Conservation (phyloP, 2,113 vertebrate genomes). For the Coptodon bakossiorum region DNA sequence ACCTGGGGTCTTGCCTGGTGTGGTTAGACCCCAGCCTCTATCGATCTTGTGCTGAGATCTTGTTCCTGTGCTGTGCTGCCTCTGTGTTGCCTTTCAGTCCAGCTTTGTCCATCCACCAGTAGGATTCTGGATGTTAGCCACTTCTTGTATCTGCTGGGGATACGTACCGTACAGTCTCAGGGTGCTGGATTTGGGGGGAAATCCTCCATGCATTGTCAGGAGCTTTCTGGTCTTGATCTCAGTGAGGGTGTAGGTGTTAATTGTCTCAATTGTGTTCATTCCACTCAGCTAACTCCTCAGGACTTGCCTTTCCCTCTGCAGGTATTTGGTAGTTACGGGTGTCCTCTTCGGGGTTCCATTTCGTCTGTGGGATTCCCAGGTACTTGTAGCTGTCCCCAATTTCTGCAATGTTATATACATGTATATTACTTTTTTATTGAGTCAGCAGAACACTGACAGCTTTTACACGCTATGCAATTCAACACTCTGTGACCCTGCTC, state of each 20-base stretch:
- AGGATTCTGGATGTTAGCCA: neutral
- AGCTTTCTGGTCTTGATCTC: neutral
- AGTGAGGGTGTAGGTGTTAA: neutral
- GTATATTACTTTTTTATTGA: neutral
- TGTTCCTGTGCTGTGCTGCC: neutral
- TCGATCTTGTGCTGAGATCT: neutral
- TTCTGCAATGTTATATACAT: neutral
- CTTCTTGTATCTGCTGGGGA: neutral
- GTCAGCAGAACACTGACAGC: neutral
- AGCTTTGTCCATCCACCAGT: neutral
- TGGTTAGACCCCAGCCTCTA: neutral
- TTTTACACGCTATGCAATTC: neutral
- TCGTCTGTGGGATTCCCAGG: neutral
- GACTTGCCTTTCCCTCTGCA: neutral
- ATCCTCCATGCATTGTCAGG: neutral
- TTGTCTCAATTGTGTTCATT: fast-evolving
- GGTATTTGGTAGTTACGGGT: neutral
- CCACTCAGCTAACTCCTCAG: neutral
- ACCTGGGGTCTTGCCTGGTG: neutral
- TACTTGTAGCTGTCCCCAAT: neutral
- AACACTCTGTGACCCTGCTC: neutral
- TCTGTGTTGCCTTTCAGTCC: neutral
- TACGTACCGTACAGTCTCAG: neutral
- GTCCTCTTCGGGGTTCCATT: neutral
- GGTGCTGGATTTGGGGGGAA: neutral